Evolutionary conservation across 37 sponge, comb jelly and placozoan species (phyloP).

Genomic region (Aplysina aerophoba): DNA sequence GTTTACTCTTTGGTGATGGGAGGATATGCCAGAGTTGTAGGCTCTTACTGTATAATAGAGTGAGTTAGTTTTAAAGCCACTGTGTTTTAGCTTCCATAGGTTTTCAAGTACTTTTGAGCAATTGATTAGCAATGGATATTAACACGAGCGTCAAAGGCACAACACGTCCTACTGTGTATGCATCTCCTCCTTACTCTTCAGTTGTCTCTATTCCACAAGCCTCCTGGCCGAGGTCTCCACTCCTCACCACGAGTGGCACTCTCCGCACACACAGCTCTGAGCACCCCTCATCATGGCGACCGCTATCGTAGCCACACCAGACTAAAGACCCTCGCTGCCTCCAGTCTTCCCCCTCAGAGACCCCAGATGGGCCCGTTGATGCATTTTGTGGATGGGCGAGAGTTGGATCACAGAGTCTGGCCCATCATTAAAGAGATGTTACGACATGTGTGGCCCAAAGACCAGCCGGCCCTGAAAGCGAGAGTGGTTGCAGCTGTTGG

Average conservation of each 20-base stretch:
- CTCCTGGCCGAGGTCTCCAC: neutral
- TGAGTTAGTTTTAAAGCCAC: neutral
- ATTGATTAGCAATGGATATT: no score
- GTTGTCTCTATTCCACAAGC: no score
- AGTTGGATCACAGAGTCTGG: conserved; percentile 42
- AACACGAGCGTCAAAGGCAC: no score
- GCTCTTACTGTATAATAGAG: neutral
- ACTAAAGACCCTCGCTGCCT: neutral
- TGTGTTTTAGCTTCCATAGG: no score
- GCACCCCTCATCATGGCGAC: neutral
- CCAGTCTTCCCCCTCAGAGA: neutral
- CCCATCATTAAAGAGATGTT: conserved; percentile 85
- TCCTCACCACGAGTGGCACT: neutral
- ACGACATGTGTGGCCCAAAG: conserved; percentile 86
- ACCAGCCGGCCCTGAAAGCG: conserved; percentile 72
- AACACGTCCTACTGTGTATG: no score
- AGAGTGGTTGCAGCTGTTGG: conserved; percentile 83
- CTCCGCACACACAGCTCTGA: neutral
- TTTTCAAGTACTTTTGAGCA: no score
- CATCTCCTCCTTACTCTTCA: no score
- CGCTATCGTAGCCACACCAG: neutral
- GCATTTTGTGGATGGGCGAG: conserved; percentile 9
- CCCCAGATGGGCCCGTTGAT: neutral
- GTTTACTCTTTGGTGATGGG: no score
- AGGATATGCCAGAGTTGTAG: neutral